Evolutionary conservation across 2,888 invertebrate species (phyloP).

Genomic region (Augochlorella aurata): DNA sequence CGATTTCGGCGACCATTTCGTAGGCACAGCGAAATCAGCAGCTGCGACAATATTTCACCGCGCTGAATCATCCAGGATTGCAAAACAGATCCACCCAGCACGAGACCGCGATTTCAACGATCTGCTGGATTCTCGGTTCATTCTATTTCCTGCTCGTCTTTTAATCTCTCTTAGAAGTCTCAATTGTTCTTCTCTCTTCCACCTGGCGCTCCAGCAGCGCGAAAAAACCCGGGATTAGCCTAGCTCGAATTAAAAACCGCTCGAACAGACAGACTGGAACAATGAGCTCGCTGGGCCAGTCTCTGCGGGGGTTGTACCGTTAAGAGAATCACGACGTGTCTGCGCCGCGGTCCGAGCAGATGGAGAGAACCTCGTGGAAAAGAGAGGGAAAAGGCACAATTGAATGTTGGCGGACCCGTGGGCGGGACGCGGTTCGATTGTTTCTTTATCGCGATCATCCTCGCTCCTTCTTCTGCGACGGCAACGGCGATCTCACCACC

Average conservation of each 20-base stretch:
- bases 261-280: slow-evolving; percentile 43
- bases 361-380: slow-evolving; percentile 24
- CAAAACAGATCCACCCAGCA: slow-evolving; percentile 50
- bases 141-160: no score
- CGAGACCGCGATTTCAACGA: slow-evolving; percentile 43
- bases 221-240: slow-evolving; percentile 12
- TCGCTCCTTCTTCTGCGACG: slow-evolving; percentile 66
- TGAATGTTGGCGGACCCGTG: slow-evolving; percentile 74
- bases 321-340: slow-evolving; percentile 45
- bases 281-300: slow-evolving; percentile 38
- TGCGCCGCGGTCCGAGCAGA: slow-evolving; percentile 9
- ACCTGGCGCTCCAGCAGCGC: neutral
- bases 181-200: neutral
- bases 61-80: slow-evolving; percentile 47
- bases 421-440: slow-evolving; percentile 77
- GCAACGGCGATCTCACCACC: slow-evolving; percentile 69
- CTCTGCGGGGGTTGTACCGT: slow-evolving; percentile 58
- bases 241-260: slow-evolving; percentile 28
- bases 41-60: slow-evolving; percentile 40
- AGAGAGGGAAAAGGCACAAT: slow-evolving; percentile 68
- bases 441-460: slow-evolving; percentile 80
- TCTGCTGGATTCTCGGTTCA: slow-evolving; percentile 20
- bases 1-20: neutral
- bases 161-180: no score
- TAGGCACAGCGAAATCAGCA: no score